These are phyloP conservation scores for Mallotus villosus DNA, from an alignment of 2,797 vertebrate species.

Conservation along the genomic window DNA sequence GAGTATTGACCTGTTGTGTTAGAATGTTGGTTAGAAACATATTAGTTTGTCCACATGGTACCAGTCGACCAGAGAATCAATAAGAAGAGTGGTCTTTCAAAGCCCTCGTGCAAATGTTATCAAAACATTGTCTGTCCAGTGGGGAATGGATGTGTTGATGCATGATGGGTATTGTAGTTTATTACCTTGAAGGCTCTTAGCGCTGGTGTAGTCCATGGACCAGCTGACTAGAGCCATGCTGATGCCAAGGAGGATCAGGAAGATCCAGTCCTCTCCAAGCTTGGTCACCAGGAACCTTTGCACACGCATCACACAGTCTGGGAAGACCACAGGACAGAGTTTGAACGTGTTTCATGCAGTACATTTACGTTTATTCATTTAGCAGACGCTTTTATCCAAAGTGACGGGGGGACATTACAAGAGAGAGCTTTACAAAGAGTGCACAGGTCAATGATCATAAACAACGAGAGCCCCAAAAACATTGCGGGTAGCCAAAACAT, in stretches of 20 bases:
- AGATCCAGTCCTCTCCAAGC: slow-evolving; percentile 95
- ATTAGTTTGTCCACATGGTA: too few species aligned
- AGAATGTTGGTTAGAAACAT: too few species aligned
- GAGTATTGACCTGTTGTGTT: too few species aligned
- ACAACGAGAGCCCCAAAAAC: too few species aligned
- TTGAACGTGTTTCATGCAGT: background rate
- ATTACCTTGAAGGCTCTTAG: slow-evolving; percentile 89
- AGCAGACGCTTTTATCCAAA: too few species aligned
- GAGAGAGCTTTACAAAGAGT: too few species aligned
- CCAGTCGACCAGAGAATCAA: too few species aligned
- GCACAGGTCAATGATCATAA: too few species aligned
- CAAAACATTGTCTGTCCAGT: background rate
- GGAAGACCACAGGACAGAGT: slow-evolving; percentile 21
- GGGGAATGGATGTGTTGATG: background rate
- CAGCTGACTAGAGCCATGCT: slow-evolving; percentile 96
- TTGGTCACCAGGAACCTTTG: slow-evolving; percentile 82
- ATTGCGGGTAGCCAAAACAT: too few species aligned
- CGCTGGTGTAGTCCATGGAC: slow-evolving; percentile 94
- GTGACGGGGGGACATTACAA: too few species aligned
- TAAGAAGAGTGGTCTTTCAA: background rate
- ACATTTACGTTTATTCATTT: too few species aligned
- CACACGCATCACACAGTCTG: slow-evolving; percentile 81
- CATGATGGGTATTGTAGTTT: slow-evolving; percentile 1
- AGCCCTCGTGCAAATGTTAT: background rate
- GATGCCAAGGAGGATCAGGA: slow-evolving; percentile 88